Evolutionary conservation across 92 coral and sea anemone genomes (phyloP), one percentile per base, ranked within the genome.

Genomic region (Zoanthus gigantus): DNA sequence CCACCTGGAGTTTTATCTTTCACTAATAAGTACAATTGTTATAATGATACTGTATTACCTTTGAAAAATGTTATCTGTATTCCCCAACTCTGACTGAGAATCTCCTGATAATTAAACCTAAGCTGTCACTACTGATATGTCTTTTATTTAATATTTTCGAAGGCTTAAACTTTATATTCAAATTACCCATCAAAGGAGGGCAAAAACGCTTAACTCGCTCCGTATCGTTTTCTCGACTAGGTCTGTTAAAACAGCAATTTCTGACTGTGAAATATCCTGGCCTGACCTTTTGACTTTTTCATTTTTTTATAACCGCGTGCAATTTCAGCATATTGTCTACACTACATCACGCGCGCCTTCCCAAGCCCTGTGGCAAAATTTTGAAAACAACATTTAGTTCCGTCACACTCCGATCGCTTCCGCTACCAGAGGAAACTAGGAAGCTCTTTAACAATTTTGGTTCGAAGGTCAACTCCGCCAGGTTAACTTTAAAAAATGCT

Each of bases 321-420:
- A 15, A 11, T 28, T 48, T 78, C 83, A 76, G 82, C 42, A 8
- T 14, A 8, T 76, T 78, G 53, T 23, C 42, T 37, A 37, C 42
- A 17, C 52, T 5, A n/a, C 34, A 37, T 37, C 42, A 37, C 72
- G 13, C 29, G 17, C 29, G 13, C 10, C 44, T 31, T 6, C 85
- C 60, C 12, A 23, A 71, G 46, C 85, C 85, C 85, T 65, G 58
- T 13, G 75, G 85, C 75, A 66, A 67, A 65, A 81, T 50, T 45
- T 79, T 60, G 84, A 79, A 72, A 79, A 79, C 60, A 79, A 79
- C 84, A 66, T 46, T 81, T 65, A 65, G 61, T 81, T 81, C 85
- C 85, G 85, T 73, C 50, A 18, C 74, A 45, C 74, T 23, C 16
- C 63, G 18, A 17, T 73, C 45, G 60, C 52, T 81, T 81, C 85